Percentiles rank a stretch among this genome's conserved stretches.
These are phyloP conservation scores for Lordiphosa collinella DNA, from an alignment of 1,140 invertebrate genomes.

Conservation along the genomic window DNA sequence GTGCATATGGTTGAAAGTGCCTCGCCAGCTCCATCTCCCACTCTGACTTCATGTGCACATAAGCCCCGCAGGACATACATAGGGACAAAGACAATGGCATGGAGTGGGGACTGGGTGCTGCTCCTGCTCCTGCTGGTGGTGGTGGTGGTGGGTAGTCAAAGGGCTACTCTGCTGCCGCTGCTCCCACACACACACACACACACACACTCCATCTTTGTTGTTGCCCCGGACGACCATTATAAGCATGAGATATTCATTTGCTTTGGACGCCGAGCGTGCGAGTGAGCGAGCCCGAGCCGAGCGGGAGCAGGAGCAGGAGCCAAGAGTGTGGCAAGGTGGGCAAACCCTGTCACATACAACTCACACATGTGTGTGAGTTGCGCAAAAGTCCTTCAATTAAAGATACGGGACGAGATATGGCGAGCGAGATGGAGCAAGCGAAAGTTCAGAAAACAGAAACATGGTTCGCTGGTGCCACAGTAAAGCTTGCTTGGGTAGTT, in stretches of 20 bases:
- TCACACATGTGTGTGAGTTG: conserved; percentile 32
- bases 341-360: conserved; percentile 7
- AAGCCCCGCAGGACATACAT: conserved; percentile 9
- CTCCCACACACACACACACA: conserved; percentile 22
- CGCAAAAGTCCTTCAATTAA: conserved; percentile 77
- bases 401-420: conserved; percentile 43
- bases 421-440: conserved; percentile 49
- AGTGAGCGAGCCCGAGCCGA: conserved; percentile 1
- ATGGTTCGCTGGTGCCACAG: conserved; percentile 2
- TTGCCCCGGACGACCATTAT: conserved; percentile 67
- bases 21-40: conserved; percentile 39
- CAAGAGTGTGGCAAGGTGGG: not conserved
- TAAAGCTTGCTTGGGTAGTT: not conserved
- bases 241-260: conserved; percentile 75
- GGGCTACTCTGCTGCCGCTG: conserved; percentile 30
- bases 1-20: conserved; percentile 73
- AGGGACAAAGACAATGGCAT: conserved; percentile 11
- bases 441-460: conserved; percentile 51
- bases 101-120: not conserved
- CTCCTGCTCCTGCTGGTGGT: not conserved
- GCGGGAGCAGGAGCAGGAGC: not conserved
- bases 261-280: conserved; percentile 39
- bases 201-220: conserved; percentile 19
- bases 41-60: conserved; percentile 5
- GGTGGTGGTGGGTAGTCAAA: conserved; percentile 29